These are phyloP conservation scores for Montipora foliosa DNA, from an alignment of 64 coral and sea anemone species.

Conservation along the genomic window DNA sequence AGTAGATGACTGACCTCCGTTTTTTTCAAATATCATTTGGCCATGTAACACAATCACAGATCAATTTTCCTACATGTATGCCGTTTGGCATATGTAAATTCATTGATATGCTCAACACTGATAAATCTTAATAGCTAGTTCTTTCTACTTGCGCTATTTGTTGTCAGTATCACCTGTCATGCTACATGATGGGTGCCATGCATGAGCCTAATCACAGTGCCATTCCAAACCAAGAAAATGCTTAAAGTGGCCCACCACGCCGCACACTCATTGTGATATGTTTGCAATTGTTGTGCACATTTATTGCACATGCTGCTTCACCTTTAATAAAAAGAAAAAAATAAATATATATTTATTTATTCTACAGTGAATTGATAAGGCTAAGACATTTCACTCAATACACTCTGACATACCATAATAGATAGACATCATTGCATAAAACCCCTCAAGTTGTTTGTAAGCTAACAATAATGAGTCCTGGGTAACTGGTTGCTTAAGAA, in stretches of 20 bases:
- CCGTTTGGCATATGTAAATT: no score
- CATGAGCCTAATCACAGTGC: slow-evolving; percentile 42
- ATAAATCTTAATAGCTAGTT: no score
- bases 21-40: no score
- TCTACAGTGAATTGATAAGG: neutral
- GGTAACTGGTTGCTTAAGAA: slow-evolving; percentile 28
- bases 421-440: neutral
- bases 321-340: neutral
- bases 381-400: neutral
- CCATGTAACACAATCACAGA: no score
- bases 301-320: slow-evolving; percentile 42
- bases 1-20: no score
- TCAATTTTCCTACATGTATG: no score
- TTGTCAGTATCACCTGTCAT: slow-evolving; percentile 35
- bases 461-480: neutral
- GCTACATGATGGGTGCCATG: slow-evolving; percentile 56
- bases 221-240: slow-evolving; percentile 57
- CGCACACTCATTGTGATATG: slow-evolving; percentile 29
- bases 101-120: no score
- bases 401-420: neutral
- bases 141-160: no score
- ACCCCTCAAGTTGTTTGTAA: neutral
- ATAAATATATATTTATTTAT: neutral
- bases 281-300: slow-evolving; percentile 53
- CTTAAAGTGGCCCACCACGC: slow-evolving; percentile 29